These are phyloP conservation scores for Noturus placidus DNA, from an alignment of 2,113 vertebrate species.

Conservation along the genomic window DNA sequence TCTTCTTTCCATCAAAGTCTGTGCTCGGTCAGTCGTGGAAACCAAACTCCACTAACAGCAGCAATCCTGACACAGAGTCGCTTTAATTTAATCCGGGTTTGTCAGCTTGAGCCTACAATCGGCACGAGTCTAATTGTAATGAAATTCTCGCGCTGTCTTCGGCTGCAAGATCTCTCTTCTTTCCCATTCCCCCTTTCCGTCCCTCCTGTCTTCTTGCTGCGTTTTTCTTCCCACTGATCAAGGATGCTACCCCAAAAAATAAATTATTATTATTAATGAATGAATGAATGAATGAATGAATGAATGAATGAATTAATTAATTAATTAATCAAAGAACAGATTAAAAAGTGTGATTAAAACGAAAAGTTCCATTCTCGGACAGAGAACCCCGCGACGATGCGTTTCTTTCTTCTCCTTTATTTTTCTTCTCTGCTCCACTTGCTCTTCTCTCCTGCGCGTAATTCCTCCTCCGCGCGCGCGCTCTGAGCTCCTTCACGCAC, in stretches of 20 bases:
- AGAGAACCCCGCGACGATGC: neutral
- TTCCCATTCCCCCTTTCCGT: constrained; percentile 68
- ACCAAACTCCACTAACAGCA: constrained; percentile 37
- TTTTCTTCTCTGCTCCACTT: neutral
- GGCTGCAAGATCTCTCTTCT: constrained; percentile 51
- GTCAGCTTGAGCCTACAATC: constrained; percentile 25
- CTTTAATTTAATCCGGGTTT: constrained; percentile 35
- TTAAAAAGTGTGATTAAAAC: neutral
- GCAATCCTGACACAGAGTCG: constrained; percentile 50
- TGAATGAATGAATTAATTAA: no score
- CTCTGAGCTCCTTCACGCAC: neutral
- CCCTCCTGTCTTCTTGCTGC: constrained; percentile 1
- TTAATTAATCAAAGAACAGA: neutral
- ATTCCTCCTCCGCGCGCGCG: constrained; percentile 10
- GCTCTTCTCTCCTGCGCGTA: neutral
- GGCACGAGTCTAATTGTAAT: constrained; percentile 8
- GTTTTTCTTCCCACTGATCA: neutral
- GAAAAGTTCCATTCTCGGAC: constrained; percentile 9
- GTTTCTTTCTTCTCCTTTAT: neutral
- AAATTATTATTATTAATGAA: no score
- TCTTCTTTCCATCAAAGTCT: constrained; percentile 1
- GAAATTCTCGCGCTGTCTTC: constrained; percentile 24
- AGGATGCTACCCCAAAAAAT: neutral
- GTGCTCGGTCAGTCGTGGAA: neutral
- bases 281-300: no score